These are phyloP conservation scores for Pygmarrhopalites habei DNA, from an alignment of 1,140 invertebrate species.

Conservation along the genomic window DNA sequence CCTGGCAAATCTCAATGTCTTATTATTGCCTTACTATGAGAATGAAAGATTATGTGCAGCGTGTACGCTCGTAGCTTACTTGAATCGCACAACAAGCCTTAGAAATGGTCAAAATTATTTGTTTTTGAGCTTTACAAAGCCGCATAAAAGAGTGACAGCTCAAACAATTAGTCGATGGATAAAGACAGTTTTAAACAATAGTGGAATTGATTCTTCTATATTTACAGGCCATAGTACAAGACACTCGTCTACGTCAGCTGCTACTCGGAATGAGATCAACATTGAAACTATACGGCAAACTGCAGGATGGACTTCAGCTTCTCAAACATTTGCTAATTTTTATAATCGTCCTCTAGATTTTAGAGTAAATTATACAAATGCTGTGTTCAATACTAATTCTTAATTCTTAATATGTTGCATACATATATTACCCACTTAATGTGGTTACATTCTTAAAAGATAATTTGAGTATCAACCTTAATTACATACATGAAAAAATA, in stretches of 20 bases:
- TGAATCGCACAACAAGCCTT: too few species aligned
- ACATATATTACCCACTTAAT: too few species aligned
- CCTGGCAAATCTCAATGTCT: background rate
- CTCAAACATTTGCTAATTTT: constrained; percentile 9
- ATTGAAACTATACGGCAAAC: constrained; percentile 1
- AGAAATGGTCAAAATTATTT: background rate
- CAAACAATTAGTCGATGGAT: constrained; percentile 22
- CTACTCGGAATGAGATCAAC: background rate
- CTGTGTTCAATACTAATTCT: background rate
- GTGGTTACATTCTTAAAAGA: too few species aligned
- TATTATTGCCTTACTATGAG: background rate
- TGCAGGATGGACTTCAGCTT: constrained; percentile 14
- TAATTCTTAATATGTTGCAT: too few species aligned
- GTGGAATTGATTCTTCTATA: constrained; percentile 1
- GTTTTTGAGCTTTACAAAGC: background rate
- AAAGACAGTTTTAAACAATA: background rate
- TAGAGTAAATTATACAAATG: background rate
- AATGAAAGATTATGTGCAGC: background rate
- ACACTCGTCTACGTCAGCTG: constrained; percentile 5
- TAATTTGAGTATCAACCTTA: too few species aligned
- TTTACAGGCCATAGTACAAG: constrained; percentile 14
- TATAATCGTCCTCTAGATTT: constrained; percentile 9
- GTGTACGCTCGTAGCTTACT: background rate
- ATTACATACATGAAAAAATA: too few species aligned
- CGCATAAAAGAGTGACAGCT: background rate